Percentiles rank a stretch among this genome's conserved stretches.
These are phyloP conservation scores for Strigops habroptila DNA, from an alignment of 2,113 vertebrate species.

Conservation along the genomic window DNA sequence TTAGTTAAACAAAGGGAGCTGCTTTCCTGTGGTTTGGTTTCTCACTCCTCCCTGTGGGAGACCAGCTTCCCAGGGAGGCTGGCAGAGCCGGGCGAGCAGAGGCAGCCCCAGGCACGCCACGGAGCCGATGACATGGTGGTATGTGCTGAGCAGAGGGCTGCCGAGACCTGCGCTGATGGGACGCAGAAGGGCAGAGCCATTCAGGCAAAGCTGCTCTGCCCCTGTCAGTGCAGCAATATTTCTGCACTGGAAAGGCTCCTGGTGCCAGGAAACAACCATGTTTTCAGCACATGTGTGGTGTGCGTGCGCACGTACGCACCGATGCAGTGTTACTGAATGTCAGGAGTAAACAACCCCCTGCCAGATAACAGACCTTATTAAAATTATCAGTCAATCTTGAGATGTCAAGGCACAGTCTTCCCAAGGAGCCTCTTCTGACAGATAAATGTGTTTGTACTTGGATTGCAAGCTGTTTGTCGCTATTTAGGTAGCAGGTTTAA, in stretches of 20 bases:
- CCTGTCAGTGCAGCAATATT: neutral
- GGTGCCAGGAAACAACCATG: rapidly evolving
- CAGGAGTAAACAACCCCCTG: neutral
- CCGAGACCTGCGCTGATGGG: neutral
- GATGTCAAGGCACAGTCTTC: neutral
- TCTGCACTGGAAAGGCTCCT: neutral
- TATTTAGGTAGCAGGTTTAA: neutral
- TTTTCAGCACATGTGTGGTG: rapidly evolving
- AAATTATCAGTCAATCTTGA: neutral
- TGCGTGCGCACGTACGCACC: rapidly evolving
- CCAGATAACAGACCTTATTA: neutral
- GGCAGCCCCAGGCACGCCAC: neutral
- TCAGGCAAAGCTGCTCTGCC: neutral
- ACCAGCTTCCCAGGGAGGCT: neutral
- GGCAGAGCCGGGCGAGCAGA: neutral
- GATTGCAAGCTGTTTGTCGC: neutral
- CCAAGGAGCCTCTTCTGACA: neutral
- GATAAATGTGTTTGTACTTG: neutral
- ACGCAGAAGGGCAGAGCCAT: slow-evolving; percentile 15
- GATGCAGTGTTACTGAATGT: rapidly evolving
- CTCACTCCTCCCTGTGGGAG: neutral
- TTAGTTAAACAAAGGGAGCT: neutral
- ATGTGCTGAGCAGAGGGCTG: neutral
- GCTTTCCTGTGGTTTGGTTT: neutral
- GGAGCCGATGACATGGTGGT: neutral